Percentiles rank a stretch among this genome's conserved stretches.
phyloP scores from a whole-genome alignment of 2,113 vertebrate genomes.

The Clinocottus analis region DNA sequence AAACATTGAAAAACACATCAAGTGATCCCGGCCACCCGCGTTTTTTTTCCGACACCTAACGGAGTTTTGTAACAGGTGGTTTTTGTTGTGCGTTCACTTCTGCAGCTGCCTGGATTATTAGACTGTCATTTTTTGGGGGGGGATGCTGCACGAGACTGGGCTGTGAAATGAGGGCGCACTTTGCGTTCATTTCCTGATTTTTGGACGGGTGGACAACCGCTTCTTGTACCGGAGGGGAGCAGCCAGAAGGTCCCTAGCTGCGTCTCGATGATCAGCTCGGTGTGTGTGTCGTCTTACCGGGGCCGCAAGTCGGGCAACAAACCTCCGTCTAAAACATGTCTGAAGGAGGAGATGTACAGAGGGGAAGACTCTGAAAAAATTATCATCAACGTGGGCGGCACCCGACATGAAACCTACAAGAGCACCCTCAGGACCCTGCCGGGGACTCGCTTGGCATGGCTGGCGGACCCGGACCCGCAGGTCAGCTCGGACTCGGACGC shows the following conservation, averaged over 20 bases:
- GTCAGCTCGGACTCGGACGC: slow-evolving; percentile 84
- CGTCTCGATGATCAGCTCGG: slow-evolving; percentile 95
- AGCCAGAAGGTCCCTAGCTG: slow-evolving; percentile 36
- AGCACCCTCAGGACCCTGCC: slow-evolving; percentile 95
- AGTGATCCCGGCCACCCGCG: neutral
- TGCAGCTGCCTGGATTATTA: neutral
- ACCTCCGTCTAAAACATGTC: slow-evolving; percentile 98
- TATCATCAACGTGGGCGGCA: slow-evolving; percentile 96
- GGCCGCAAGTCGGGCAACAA: slow-evolving; percentile 99
- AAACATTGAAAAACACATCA: neutral
- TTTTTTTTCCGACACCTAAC: slow-evolving; percentile 1
- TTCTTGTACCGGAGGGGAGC: slow-evolving; percentile 37
- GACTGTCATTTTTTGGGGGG: neutral
- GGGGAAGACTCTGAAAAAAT: slow-evolving; percentile 97
- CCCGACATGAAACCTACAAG: slow-evolving; percentile 97
- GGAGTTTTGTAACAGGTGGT: slow-evolving; percentile 77
- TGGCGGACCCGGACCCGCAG: slow-evolving; percentile 90
- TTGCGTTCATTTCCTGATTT: slow-evolving; percentile 29
- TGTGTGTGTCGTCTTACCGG: slow-evolving; percentile 99
- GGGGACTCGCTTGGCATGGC: slow-evolving; percentile 94
- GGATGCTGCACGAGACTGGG: slow-evolving; percentile 25
- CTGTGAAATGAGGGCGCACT: slow-evolving; percentile 51
- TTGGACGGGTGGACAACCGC: slow-evolving; percentile 13
- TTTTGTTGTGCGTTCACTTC: slow-evolving; percentile 44
- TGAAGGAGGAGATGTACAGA: slow-evolving; percentile 96